phyloP scores from a whole-genome alignment of 1,140 invertebrate species.

The Zaprionus lachaisei region DNA sequence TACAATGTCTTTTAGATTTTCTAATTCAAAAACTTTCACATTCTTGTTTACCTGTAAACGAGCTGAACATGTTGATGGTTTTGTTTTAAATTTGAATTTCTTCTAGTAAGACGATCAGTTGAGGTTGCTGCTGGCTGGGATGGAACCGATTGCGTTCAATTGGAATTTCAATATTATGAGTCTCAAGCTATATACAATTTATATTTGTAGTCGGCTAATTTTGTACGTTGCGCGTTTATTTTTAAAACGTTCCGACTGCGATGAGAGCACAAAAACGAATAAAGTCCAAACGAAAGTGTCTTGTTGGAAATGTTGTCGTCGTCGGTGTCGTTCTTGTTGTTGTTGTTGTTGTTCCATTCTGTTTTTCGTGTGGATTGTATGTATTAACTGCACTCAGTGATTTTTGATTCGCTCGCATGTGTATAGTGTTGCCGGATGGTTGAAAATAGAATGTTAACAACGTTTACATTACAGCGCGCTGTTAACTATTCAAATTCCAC shows the following conservation, averaged over 20 bases:
- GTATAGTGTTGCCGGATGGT: slow-evolving; percentile 13
- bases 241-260: slow-evolving; percentile 73
- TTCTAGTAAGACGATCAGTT: neutral
- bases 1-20: slow-evolving; percentile 19
- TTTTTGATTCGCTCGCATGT: slow-evolving; percentile 15
- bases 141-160: slow-evolving; percentile 27
- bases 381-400: slow-evolving; percentile 44
- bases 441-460: neutral
- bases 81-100: slow-evolving; percentile 36
- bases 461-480: neutral
- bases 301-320: slow-evolving; percentile 37
- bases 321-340: neutral
- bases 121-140: neutral
- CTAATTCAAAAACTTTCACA: slow-evolving; percentile 69
- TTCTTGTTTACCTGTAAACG: slow-evolving; percentile 71
- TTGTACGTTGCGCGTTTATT: slow-evolving; percentile 66
- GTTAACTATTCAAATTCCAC: neutral
- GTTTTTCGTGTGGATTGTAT: slow-evolving; percentile 47
- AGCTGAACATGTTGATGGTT: slow-evolving; percentile 74
- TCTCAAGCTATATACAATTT: slow-evolving; percentile 29
- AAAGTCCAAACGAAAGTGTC: slow-evolving; percentile 61
- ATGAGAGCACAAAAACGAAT: slow-evolving; percentile 71
- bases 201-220: slow-evolving; percentile 45
- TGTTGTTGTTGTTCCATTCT: slow-evolving; percentile 26
- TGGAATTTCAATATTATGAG: slow-evolving; percentile 37